Percentiles rank a stretch among this genome's conserved stretches.
These are phyloP conservation scores for Bombus polaris DNA, from an alignment of 1,140 invertebrate species.

Conservation along the genomic window DNA sequence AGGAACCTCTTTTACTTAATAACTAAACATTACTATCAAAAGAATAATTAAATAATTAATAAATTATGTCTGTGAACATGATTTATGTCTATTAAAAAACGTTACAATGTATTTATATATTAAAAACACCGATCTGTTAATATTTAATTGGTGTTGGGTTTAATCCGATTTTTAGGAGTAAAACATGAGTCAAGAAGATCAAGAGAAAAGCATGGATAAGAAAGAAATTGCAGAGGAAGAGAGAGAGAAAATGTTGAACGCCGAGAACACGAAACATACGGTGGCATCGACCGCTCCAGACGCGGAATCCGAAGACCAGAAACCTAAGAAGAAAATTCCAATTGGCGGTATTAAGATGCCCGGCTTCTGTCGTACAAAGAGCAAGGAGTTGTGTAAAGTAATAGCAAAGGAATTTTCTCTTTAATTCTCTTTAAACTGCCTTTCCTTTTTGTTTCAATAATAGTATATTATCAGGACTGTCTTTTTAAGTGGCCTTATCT, in stretches of 20 bases:
- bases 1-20: too few relatives aligned
- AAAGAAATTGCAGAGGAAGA: conserved; percentile 88
- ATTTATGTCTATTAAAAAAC: neutral
- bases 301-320: conserved; percentile 82
- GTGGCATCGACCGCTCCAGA: conserved; percentile 76
- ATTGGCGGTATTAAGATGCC: conserved; percentile 93
- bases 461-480: neutral
- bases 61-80: neutral
- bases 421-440: neutral
- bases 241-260: conserved; percentile 88
- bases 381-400: conserved; percentile 87
- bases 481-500: neutral
- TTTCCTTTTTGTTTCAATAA: neutral
- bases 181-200: conserved; percentile 74
- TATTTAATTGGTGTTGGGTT: neutral
- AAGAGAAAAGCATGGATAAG: conserved; percentile 86
- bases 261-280: conserved; percentile 83
- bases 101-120: too few relatives aligned
- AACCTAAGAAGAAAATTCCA: conserved; percentile 89
- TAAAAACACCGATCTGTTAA: neutral
- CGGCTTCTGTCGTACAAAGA: conserved; percentile 89
- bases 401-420: neutral
- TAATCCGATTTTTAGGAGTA: conserved; percentile 20
- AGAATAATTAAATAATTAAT: neutral
- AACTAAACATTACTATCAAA: neutral